Conservation (phyloP, 2,797 vertebrate genomes). For the Denticeps clupeoides region DNA sequence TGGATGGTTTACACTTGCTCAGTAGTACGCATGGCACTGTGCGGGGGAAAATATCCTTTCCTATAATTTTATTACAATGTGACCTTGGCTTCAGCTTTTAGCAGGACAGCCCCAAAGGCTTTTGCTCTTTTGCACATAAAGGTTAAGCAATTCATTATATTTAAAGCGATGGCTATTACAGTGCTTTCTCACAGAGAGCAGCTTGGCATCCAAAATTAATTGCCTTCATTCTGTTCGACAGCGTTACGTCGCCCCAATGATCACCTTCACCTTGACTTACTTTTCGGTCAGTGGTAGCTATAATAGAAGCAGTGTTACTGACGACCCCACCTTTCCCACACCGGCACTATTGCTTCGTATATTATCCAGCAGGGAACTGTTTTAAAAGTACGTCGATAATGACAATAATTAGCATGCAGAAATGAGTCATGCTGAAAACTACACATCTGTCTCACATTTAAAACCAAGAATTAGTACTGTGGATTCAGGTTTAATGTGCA, state of each 20-base stretch:
- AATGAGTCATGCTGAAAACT: no score
- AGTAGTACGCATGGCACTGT: no score
- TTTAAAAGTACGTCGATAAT: no score
- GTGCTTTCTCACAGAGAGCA: not conserved
- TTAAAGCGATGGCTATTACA: not conserved
- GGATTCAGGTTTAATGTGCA: no score
- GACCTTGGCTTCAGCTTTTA: not conserved
- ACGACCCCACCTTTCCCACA: no score
- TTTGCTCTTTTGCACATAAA: not conserved
- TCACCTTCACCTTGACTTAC: not conserved
- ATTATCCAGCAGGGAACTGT: no score
- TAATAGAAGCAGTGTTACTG: not conserved
- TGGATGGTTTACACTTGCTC: not conserved
- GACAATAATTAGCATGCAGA: no score
- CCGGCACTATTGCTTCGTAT: no score
- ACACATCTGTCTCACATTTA: no score
- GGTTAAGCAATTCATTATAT: conserved; percentile 5
- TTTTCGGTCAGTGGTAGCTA: not conserved
- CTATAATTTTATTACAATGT: not conserved
- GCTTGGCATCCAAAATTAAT: not conserved
- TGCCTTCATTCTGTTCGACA: conserved; percentile 1
- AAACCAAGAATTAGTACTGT: no score
- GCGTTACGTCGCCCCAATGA: not conserved
- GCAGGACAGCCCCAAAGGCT: not conserved
- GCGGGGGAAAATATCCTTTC: not conserved